Evolutionary conservation across 2,113 vertebrate species (phyloP).

Genomic region (Xyrauchen texanus): DNA sequence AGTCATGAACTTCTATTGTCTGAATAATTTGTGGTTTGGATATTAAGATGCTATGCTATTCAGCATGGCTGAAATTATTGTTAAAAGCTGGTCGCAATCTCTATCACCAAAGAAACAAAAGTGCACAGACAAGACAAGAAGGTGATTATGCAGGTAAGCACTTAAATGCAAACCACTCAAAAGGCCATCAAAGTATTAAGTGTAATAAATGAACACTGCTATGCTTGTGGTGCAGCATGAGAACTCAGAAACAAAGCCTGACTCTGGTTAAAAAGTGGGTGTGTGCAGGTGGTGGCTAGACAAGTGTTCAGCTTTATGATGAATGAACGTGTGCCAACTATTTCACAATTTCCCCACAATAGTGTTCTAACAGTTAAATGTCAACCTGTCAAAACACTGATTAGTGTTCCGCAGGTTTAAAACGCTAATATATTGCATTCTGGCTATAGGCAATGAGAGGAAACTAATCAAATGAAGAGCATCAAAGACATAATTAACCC

Average conservation of each 20-base stretch:
- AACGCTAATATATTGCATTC: slow-evolving; percentile 57
- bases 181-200: slow-evolving; percentile 32
- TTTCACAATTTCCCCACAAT: slow-evolving; percentile 65
- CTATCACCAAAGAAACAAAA: slow-evolving; percentile 9
- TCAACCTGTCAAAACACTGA: slow-evolving; percentile 77
- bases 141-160: neutral
- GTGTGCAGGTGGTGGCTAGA: slow-evolving; percentile 65
- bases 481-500: neutral
- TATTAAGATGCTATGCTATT: neutral
- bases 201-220: slow-evolving; percentile 36
- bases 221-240: slow-evolving; percentile 41
- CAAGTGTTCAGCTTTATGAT: slow-evolving; percentile 63
- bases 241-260: slow-evolving; percentile 60
- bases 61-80: neutral
- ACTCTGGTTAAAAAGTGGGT: slow-evolving; percentile 65
- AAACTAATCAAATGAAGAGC: slow-evolving; percentile 3
- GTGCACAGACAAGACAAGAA: slow-evolving; percentile 1
- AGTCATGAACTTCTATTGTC: slow-evolving; percentile 26
- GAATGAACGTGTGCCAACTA: slow-evolving; percentile 62
- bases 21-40: slow-evolving; percentile 19
- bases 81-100: slow-evolving; percentile 1
- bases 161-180: slow-evolving; percentile 25
- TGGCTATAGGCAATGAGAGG: slow-evolving; percentile 51
- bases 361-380: slow-evolving; percentile 66
- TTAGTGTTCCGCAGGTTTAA: slow-evolving; percentile 66